phyloP scores from a whole-genome alignment of 2,888 invertebrate species.

The Lordiphosa fenestrarum region DNA sequence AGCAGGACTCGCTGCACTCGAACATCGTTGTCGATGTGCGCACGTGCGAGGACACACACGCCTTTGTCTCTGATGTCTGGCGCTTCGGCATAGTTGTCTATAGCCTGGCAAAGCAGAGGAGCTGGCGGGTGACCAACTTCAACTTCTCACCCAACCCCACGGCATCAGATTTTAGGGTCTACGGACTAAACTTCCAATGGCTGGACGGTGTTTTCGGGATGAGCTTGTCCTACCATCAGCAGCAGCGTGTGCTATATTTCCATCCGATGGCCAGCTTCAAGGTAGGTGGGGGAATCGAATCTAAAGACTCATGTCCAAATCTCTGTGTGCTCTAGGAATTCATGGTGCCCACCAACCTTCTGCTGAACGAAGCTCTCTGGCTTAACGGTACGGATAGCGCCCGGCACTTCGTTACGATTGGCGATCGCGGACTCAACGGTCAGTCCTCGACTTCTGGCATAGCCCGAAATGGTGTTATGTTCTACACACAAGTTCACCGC shows the following conservation, averaged over 20 bases:
- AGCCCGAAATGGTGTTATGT: conserved; percentile 86
- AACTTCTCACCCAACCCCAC: conserved; percentile 78
- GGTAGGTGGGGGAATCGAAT: conserved; percentile 46
- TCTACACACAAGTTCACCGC: conserved; percentile 88
- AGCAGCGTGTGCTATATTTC: conserved; percentile 86
- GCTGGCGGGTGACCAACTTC: conserved; percentile 79
- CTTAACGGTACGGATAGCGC: conserved; percentile 66
- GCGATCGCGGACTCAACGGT: conserved; percentile 83
- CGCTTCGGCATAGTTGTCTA: conserved; percentile 81
- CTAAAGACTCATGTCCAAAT: neutral
- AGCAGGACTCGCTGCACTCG: conserved; percentile 84
- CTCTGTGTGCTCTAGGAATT: conserved; percentile 82
- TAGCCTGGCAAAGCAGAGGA: conserved; percentile 74
- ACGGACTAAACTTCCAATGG: conserved; percentile 83
- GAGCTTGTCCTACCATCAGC: too few species aligned
- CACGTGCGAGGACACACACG: conserved; percentile 82
- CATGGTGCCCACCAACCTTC: conserved; percentile 85
- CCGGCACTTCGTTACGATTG: conserved; percentile 74
- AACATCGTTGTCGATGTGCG: conserved; percentile 83
- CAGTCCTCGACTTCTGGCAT: conserved; percentile 89
- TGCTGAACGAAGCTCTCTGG: conserved; percentile 84
- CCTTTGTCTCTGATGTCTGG: conserved; percentile 85
- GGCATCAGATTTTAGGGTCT: conserved; percentile 87
- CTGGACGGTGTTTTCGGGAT: too few species aligned
- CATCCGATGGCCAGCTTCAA: conserved; percentile 91